phyloP scores from a whole-genome alignment of 2,888 invertebrate species.

The Pammene aurita region DNA sequence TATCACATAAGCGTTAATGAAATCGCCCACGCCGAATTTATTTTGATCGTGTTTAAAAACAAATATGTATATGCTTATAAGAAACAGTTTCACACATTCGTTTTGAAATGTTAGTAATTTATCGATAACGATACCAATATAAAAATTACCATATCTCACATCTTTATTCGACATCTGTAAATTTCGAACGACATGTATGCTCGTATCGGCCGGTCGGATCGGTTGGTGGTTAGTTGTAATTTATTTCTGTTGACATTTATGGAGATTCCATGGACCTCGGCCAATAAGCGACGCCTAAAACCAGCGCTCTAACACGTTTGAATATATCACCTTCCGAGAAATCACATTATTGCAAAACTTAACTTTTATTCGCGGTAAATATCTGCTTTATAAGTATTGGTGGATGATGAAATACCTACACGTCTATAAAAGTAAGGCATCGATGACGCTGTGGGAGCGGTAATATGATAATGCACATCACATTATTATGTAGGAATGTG shows the following conservation, averaged over 20 bases:
- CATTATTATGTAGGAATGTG: constrained; percentile 32
- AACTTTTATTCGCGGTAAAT: constrained; percentile 46
- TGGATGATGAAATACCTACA: constrained; percentile 42
- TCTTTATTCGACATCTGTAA: constrained; percentile 58
- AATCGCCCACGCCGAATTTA: constrained; percentile 37
- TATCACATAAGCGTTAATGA: constrained; percentile 37
- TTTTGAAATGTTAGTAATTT: constrained; percentile 53
- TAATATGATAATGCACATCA: constrained; percentile 32
- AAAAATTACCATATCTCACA: constrained; percentile 69
- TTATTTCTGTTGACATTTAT: constrained; percentile 77
- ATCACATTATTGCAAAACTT: constrained; percentile 53
- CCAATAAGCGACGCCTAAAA: constrained; percentile 69
- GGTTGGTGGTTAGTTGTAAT: constrained; percentile 54
- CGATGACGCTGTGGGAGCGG: constrained; percentile 25
- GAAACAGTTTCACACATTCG: constrained; percentile 44
- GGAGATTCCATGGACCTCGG: constrained; percentile 65
- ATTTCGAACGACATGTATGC: constrained; percentile 48
- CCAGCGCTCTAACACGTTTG: constrained; percentile 56
- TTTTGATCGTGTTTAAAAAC: constrained; percentile 44
- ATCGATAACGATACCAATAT: constrained; percentile 54
- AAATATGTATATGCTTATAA: constrained; percentile 46
- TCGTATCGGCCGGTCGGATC: constrained; percentile 54
- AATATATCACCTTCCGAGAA: constrained; percentile 54
- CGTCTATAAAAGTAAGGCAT: constrained; percentile 36
- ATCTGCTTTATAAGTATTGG: constrained; percentile 46